phyloP scores from a whole-genome alignment of 2,797 vertebrate species.

The Anguilla megastoma region DNA sequence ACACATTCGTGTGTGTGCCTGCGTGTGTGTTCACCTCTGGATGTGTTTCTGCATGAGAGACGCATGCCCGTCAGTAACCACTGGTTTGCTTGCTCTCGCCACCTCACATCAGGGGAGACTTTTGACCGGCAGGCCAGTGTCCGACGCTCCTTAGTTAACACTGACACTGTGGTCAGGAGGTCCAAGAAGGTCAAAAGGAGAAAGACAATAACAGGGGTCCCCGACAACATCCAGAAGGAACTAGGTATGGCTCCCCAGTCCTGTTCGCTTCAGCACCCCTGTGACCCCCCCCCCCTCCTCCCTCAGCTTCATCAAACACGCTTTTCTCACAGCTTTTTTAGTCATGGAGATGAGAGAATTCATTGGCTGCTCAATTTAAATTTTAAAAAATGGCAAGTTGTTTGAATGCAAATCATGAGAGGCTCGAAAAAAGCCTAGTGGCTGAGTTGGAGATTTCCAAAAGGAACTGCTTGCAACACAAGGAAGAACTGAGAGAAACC shows the following conservation, averaged over 20 bases:
- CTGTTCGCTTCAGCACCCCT: constrained; percentile 63
- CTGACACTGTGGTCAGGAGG: constrained; percentile 96
- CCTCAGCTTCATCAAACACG: neutral
- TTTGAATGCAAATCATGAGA: neutral
- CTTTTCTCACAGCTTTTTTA: neutral
- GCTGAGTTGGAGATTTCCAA: neutral
- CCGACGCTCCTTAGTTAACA: constrained; percentile 97
- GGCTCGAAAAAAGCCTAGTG: neutral
- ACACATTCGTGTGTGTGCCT: neutral
- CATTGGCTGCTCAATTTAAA: neutral
- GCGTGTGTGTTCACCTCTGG: constrained; percentile 30
- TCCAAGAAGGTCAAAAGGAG: constrained; percentile 99
- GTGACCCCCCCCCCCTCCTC: neutral
- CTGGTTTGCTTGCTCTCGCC: constrained; percentile 76
- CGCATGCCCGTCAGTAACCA: constrained; percentile 86
- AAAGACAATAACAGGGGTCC: constrained; percentile 99
- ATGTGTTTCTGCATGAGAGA: constrained; percentile 76
- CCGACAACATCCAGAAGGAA: constrained; percentile 96
- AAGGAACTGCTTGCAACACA: neutral
- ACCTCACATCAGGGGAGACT: constrained; percentile 93
- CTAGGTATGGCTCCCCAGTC: constrained; percentile 94
- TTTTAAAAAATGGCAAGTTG: neutral
- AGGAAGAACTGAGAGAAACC: neutral
- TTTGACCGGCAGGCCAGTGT: constrained; percentile 98
- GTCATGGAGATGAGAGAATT: neutral